These are phyloP conservation scores for Mechanitis mazaeus DNA, from an alignment of 2,888 invertebrate genomes.

Conservation along the genomic window DNA sequence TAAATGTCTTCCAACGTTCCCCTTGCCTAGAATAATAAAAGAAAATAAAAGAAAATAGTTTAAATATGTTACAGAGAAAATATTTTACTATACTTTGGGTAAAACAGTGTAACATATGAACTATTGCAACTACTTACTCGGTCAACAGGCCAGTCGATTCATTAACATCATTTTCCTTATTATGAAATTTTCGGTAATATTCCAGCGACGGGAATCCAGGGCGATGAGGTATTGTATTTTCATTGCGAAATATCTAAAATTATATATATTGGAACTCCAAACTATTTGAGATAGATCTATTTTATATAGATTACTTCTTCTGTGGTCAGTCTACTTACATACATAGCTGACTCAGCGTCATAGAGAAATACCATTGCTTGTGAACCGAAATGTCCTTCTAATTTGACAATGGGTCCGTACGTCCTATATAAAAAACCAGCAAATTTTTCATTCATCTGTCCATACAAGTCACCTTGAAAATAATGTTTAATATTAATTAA, in stretches of 20 bases:
- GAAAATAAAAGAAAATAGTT: too few species aligned
- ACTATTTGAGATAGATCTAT: too few species aligned
- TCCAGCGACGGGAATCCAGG: conserved; percentile 47
- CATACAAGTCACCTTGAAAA: conserved; percentile 22
- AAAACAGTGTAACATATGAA: background rate
- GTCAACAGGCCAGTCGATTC: conserved; percentile 31
- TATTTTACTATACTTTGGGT: too few species aligned
- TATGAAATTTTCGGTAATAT: conserved; percentile 42
- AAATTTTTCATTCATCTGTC: conserved; percentile 16
- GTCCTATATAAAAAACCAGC: conserved; percentile 33
- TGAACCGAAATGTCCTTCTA: conserved; percentile 38
- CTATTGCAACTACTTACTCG: conserved; percentile 15
- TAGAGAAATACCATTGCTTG: conserved; percentile 39
- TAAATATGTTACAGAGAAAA: too few species aligned
- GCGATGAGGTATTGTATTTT: conserved; percentile 46
- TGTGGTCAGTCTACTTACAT: conserved; percentile 32
- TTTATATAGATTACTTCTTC: too few species aligned
- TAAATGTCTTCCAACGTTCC: conserved; percentile 84
- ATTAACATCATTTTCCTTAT: conserved; percentile 30
- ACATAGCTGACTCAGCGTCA: conserved; percentile 43
- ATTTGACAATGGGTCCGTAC: conserved; percentile 48
- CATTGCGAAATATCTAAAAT: conserved; percentile 48
- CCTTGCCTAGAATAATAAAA: conserved; percentile 78
- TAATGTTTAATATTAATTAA: conserved; percentile 31
- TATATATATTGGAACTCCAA: background rate